phyloP scores from a whole-genome alignment of 2,797 vertebrate species.

The Rhinella marina region DNA sequence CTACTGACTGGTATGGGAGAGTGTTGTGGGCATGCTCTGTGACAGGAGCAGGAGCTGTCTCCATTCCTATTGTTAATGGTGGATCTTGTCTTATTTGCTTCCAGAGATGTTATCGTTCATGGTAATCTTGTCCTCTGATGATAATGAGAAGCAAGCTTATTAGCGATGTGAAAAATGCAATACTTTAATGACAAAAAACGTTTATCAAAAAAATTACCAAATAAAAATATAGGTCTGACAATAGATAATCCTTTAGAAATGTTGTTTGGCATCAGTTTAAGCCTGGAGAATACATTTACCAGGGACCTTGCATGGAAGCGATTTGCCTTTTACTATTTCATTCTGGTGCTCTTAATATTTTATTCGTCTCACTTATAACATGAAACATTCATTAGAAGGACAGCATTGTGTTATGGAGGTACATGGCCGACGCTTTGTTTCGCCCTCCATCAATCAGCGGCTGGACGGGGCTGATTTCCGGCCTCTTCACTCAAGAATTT shows the following conservation, averaged over 20 bases:
- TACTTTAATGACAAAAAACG: too few relatives aligned
- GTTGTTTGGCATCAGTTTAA: not conserved
- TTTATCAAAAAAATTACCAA: too few relatives aligned
- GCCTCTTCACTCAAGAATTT: conserved; percentile 12
- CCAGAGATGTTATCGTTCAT: not conserved
- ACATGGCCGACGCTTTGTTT: not conserved
- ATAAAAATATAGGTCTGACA: too few relatives aligned
- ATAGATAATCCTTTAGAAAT: too few relatives aligned
- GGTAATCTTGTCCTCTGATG: too few relatives aligned
- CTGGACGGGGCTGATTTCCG: not conserved
- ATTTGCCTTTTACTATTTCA: conserved; percentile 42
- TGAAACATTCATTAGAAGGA: conserved; percentile 53
- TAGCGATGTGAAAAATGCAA: too few relatives aligned
- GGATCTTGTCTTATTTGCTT: too few relatives aligned
- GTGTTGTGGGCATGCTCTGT: too few relatives aligned
- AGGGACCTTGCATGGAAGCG: not conserved
- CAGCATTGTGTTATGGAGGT: conserved; percentile 11
- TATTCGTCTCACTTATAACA: conserved; percentile 32
- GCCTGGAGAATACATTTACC: not conserved
- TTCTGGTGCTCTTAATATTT: conserved; percentile 47
- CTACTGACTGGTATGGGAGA: too few relatives aligned
- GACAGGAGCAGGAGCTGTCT: too few relatives aligned
- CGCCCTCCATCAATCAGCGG: conserved; percentile 23
- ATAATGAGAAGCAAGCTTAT: too few relatives aligned
- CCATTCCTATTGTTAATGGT: not conserved